Evolutionary conservation across 1,140 invertebrate species (phyloP).

Genomic region (Varroa destructor): DNA sequence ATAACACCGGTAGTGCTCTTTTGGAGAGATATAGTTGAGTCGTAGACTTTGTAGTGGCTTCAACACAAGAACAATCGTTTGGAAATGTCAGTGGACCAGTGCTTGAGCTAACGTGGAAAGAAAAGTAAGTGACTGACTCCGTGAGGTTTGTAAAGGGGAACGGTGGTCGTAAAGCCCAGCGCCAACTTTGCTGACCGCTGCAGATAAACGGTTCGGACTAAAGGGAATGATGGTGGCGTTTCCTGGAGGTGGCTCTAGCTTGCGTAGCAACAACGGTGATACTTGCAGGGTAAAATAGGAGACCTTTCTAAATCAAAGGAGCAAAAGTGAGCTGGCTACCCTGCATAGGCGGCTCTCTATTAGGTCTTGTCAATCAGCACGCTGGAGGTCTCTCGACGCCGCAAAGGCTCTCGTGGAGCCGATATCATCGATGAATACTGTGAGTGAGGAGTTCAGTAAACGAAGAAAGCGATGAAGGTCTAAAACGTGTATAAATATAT

Average conservation of each 20-base stretch:
- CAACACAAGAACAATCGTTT: no score
- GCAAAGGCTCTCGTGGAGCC: conserved; percentile 18
- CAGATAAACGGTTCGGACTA: background rate
- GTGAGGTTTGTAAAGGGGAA: background rate
- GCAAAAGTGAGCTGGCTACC: no score
- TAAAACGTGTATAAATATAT: no score
- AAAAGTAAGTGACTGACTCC: background rate
- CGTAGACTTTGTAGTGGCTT: no score
- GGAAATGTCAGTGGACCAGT: no score
- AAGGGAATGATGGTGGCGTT: background rate
- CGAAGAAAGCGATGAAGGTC: no score
- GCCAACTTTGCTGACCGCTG: background rate
- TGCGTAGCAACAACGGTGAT: background rate
- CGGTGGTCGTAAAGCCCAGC: background rate
- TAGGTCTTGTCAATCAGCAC: no score
- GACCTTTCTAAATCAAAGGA: background rate
- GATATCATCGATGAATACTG: conserved; percentile 28
- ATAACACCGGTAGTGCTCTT: no score
- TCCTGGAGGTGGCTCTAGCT: background rate
- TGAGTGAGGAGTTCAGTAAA: background rate
- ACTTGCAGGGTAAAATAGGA: background rate
- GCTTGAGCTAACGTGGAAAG: background rate
- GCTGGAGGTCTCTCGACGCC: background rate
- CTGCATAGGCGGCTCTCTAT: no score
- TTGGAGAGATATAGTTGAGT: no score